These are phyloP conservation scores for Mayetiola destructor DNA, from an alignment of 2,888 invertebrate genomes.

Conservation along the genomic window DNA sequence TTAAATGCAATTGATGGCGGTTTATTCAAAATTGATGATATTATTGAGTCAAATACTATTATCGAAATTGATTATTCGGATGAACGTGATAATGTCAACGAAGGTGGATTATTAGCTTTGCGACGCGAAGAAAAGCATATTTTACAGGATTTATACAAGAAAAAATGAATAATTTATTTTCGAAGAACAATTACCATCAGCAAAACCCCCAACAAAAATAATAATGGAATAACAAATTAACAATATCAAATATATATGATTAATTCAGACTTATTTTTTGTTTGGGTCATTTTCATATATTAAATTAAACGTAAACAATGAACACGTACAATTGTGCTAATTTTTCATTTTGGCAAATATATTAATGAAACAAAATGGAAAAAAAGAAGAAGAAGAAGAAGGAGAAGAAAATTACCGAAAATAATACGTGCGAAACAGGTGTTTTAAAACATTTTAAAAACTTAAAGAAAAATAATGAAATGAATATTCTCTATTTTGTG, in stretches of 20 bases:
- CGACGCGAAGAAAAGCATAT: slow-evolving; percentile 15
- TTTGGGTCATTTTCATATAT: no score
- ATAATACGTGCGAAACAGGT: neutral
- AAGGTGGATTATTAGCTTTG: slow-evolving; percentile 15
- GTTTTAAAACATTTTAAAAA: neutral
- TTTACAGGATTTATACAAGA: slow-evolving; percentile 15
- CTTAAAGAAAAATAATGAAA: neutral
- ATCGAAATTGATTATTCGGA: slow-evolving; percentile 17
- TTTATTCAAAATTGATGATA: slow-evolving; percentile 26
- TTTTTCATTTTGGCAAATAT: no score
- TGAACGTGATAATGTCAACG: slow-evolving; percentile 16
- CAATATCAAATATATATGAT: no score
- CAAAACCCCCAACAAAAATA: neutral
- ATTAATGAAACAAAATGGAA: neutral
- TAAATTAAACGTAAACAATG: no score
- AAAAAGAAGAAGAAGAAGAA: neutral
- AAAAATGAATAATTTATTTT: slow-evolving; percentile 6
- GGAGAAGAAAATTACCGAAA: neutral
- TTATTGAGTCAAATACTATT: slow-evolving; percentile 18
- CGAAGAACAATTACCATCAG: no score
- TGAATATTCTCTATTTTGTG: neutral
- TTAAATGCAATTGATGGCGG: slow-evolving; percentile 68
- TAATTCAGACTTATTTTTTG: no score
- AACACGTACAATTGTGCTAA: no score
- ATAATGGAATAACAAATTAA: neutral